A percentile compares a stretch with the other conserved stretches of the same genome.
phyloP scores from a whole-genome alignment of 2,888 invertebrate species.

The Torymus tubicola region DNA sequence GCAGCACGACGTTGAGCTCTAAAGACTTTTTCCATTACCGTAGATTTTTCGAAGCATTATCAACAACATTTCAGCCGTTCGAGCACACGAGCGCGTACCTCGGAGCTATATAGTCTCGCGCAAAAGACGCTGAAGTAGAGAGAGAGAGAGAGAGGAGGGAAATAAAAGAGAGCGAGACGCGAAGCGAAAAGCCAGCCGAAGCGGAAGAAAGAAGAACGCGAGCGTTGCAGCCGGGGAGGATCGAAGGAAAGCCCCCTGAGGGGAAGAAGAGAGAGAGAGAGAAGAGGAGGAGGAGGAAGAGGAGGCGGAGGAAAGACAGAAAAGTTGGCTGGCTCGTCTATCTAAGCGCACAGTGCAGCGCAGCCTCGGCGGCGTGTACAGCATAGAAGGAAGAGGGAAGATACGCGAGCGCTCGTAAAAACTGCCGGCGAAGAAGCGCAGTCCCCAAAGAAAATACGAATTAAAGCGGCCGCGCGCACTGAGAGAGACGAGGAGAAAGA shows the following conservation, averaged over 20 bases:
- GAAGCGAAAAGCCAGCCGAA: conserved; percentile 56
- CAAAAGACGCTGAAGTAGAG: conserved; percentile 52
- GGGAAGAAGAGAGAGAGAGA: conserved; percentile 56
- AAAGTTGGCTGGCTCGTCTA: conserved; percentile 66
- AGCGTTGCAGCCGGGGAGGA: too few species aligned
- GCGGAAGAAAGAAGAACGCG: conserved; percentile 59
- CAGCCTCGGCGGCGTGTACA: conserved; percentile 5
- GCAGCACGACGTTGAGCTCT: neutral
- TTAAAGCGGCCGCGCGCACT: conserved; percentile 66
- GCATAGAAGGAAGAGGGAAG: conserved; percentile 63
- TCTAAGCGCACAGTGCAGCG: conserved; percentile 49
- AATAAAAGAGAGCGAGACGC: conserved; percentile 53
- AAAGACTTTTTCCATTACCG: conserved; percentile 50
- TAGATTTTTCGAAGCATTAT: conserved; percentile 48
- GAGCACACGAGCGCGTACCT: conserved; percentile 1
- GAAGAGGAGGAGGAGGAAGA: conserved; percentile 49
- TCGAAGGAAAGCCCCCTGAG: neutral
- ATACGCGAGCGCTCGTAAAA: conserved; percentile 72
- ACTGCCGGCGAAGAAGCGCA: conserved; percentile 63
- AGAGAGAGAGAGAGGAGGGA: conserved; percentile 26
- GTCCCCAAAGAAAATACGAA: conserved; percentile 74
- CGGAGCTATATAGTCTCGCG: neutral
- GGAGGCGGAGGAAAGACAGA: conserved; percentile 57
- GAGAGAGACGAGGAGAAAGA: too few species aligned
- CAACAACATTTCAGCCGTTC: conserved; percentile 46